Percentiles rank a stretch among this genome's conserved stretches.
phyloP scores from a whole-genome alignment of 2,113 vertebrate species.

The Caretta caretta region DNA sequence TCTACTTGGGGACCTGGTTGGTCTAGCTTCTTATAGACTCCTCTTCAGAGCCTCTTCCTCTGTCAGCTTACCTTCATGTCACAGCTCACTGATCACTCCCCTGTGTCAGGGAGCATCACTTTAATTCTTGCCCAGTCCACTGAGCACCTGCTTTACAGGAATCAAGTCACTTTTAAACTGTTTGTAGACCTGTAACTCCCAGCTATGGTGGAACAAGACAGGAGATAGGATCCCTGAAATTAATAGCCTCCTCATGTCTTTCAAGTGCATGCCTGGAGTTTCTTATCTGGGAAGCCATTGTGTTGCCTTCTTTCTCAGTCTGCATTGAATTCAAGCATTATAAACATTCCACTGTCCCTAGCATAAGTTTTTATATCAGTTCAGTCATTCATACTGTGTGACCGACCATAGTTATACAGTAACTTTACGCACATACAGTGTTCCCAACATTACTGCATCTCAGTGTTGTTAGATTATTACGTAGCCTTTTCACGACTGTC shows the following conservation, averaged over 20 bases:
- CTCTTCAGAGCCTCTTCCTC: background rate
- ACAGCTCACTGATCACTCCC: background rate
- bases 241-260: background rate
- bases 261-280: background rate
- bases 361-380: no score
- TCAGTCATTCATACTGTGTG: background rate
- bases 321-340: background rate
- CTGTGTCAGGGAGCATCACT: background rate
- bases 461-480: background rate
- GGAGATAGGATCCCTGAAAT: background rate
- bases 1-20: rapidly evolving
- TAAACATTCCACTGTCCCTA: background rate
- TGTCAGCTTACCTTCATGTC: background rate
- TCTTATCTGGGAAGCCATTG: background rate
- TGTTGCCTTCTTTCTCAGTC: background rate
- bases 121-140: background rate
- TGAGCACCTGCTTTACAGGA: background rate
- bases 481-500: background rate
- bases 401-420: background rate
- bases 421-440: background rate
- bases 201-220: background rate
- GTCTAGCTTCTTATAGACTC: background rate
- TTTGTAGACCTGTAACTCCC: background rate
- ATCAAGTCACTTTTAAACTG: background rate
- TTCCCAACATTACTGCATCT: background rate